Evolutionary conservation across 2,113 vertebrate genomes (phyloP).

Genomic region (Melanerpes aurifrons): DNA sequence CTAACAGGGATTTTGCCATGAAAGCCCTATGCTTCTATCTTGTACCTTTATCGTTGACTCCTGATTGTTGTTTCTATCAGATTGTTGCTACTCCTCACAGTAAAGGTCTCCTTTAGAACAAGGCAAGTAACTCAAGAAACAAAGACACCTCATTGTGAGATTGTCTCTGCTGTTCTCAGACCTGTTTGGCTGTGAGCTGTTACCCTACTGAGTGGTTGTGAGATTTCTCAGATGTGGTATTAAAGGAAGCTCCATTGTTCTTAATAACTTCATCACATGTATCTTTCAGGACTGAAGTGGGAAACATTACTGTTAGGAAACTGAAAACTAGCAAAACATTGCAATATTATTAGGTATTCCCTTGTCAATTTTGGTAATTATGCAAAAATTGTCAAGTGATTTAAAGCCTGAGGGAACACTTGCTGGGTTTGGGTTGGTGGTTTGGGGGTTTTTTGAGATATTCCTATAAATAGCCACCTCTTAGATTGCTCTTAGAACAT

Average conservation of each 20-base stretch:
- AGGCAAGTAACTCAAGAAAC: background rate
- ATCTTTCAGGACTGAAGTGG: background rate
- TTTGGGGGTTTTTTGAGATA: background rate
- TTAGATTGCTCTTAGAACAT: slow-evolving; percentile 16
- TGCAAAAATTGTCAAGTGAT: slow-evolving; percentile 34
- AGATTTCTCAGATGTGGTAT: background rate
- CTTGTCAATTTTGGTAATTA: slow-evolving; percentile 68
- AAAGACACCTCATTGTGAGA: background rate
- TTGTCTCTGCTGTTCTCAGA: background rate
- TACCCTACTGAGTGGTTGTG: background rate
- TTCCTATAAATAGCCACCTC: slow-evolving; percentile 12
- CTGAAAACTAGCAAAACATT: slow-evolving; percentile 28
- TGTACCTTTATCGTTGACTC: background rate
- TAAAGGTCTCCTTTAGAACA: background rate
- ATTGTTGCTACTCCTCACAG: background rate
- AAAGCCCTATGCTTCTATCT: background rate
- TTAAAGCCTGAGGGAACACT: slow-evolving; percentile 29
- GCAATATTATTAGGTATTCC: background rate
- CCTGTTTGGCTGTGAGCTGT: background rate
- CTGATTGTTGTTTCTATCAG: background rate
- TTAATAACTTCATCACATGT: slow-evolving; percentile 3
- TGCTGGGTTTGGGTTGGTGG: background rate
- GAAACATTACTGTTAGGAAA: background rate
- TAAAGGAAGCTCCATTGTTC: background rate
- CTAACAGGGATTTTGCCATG: background rate